These are phyloP conservation scores for fruit fly (Drosophila melanogaster) DNA, from an alignment of 1,140 invertebrate genomes.

Conservation along the genomic window DNA sequence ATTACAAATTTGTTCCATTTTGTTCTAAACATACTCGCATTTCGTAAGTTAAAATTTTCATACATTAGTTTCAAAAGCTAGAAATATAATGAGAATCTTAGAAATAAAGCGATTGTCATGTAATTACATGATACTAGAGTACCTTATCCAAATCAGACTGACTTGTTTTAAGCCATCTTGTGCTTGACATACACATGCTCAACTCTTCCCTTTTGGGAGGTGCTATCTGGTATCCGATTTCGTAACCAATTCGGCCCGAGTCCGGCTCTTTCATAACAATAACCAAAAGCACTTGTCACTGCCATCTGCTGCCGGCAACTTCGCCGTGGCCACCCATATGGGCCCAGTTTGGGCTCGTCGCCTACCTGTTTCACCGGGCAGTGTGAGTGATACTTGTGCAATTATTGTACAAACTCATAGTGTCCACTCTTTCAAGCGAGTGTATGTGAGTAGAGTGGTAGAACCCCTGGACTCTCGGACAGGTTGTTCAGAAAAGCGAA, in stretches of 20 bases:
- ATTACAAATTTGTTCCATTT: no score
- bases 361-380: conserved; percentile 43
- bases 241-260: conserved; percentile 30
- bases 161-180: background rate
- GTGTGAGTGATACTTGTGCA: conserved; percentile 70
- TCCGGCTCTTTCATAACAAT: conserved; percentile 40
- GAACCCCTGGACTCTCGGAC: conserved; percentile 21
- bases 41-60: no score
- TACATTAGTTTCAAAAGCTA: no score
- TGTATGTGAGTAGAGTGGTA: conserved; percentile 8
- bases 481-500: conserved; percentile 26
- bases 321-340: conserved; percentile 28
- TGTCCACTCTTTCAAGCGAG: conserved; percentile 28
- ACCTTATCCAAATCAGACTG: background rate
- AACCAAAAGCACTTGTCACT: conserved; percentile 38
- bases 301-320: conserved; percentile 21
- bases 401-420: conserved; percentile 66
- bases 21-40: no score
- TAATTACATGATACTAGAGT: background rate
- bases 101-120: no score
- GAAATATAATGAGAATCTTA: no score
- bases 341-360: conserved; percentile 40
- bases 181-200: background rate
- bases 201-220: conserved; percentile 3
- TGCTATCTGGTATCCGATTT: conserved; percentile 24